Percentiles rank a stretch among this genome's conserved stretches.
Evolutionary conservation across 2,113 vertebrate genomes (phyloP).

Genomic region (Rynchops niger): DNA sequence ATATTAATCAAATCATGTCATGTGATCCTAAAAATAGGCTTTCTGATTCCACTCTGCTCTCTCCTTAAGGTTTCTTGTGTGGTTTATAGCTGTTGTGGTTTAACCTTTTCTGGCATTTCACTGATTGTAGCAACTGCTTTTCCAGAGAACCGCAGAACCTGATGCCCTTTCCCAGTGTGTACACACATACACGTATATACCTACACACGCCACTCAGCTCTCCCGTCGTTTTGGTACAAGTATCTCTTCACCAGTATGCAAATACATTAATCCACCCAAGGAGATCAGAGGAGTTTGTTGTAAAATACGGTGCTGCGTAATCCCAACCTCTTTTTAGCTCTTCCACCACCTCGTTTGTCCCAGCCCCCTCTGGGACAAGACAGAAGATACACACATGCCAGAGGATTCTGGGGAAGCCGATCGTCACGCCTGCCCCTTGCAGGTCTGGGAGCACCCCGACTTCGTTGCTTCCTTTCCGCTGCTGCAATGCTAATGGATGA

Average conservation of each 20-base stretch:
- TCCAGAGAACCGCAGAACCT: slow-evolving; percentile 45
- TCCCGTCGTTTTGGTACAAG: neutral
- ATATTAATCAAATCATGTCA: slow-evolving; percentile 71
- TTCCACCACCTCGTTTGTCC: neutral
- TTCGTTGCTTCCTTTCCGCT: slow-evolving; percentile 17
- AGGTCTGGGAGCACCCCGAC: neutral
- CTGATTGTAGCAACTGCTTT: slow-evolving; percentile 65
- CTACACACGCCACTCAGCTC: neutral
- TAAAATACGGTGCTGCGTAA: neutral
- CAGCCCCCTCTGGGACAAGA: neutral
- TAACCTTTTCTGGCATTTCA: slow-evolving; percentile 77
- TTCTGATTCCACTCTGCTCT: slow-evolving; percentile 42
- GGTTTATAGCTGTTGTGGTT: slow-evolving; percentile 37
- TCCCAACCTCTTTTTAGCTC: neutral
- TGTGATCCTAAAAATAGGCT: slow-evolving; percentile 70
- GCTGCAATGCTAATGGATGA: slow-evolving; percentile 44
- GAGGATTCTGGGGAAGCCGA: neutral
- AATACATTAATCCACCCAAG: neutral
- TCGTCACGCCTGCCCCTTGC: fast-evolving
- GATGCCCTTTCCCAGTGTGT: slow-evolving; percentile 53
- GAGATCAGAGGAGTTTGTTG: slow-evolving; percentile 23
- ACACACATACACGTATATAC: neutral
- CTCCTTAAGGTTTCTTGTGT: slow-evolving; percentile 39
- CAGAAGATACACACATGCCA: neutral
- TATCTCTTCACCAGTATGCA: neutral